A percentile compares a stretch with the other conserved stretches of the same genome.
Conservation (phyloP, 2,113 vertebrate genomes). For the Blennius ocellaris region DNA sequence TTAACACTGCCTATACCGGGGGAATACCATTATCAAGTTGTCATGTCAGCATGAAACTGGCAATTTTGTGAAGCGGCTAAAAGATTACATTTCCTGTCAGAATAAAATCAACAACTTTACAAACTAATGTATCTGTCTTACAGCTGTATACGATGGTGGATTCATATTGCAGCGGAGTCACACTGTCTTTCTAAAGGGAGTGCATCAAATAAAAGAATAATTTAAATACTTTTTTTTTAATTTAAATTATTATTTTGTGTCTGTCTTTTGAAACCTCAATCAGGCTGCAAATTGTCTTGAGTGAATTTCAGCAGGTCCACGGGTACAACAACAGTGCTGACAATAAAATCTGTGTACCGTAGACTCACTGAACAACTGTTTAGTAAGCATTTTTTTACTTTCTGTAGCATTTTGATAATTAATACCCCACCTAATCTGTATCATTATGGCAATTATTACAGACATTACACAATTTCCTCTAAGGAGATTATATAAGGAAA, state of each 20-base stretch:
- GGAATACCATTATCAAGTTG: too few species aligned
- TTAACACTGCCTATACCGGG: too few species aligned
- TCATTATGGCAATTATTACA: constrained; percentile 33
- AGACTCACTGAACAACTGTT: constrained; percentile 10
- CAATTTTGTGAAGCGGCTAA: too few species aligned
- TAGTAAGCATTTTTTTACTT: constrained; percentile 23
- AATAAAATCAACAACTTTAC: not conserved
- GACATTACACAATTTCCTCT: constrained; percentile 11
- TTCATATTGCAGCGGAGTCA: not conserved
- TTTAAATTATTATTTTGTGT: not conserved
- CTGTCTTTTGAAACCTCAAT: not conserved
- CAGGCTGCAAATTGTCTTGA: not conserved
- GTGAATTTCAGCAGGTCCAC: not conserved
- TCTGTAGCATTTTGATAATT: constrained; percentile 16
- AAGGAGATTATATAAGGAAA: not conserved
- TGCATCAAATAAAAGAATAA: not conserved
- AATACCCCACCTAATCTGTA: constrained; percentile 11
- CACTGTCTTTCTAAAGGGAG: not conserved
- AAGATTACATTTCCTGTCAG: too few species aligned
- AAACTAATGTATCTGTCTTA: not conserved
- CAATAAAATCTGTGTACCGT: constrained; percentile 6
- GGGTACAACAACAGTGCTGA: not conserved
- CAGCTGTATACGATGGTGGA: not conserved
- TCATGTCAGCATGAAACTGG: too few species aligned
- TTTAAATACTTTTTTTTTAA: not conserved